phyloP scores from a whole-genome alignment of 2,113 vertebrate species.

The Crotalus horridus region DNA sequence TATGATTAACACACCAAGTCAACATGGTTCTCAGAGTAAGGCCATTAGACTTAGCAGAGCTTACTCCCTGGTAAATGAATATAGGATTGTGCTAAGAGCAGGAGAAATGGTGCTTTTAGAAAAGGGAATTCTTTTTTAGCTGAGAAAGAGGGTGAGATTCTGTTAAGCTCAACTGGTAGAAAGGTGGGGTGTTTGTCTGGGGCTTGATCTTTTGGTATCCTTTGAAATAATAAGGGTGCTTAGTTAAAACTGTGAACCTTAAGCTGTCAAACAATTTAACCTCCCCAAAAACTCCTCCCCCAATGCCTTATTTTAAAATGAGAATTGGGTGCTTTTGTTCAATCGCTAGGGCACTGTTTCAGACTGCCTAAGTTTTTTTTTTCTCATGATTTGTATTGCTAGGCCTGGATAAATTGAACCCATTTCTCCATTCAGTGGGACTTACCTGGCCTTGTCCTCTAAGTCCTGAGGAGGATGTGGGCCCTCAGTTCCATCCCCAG shows the following conservation, averaged over 20 bases:
- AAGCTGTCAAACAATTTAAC: too few species aligned
- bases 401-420: not conserved
- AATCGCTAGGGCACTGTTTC: not conserved
- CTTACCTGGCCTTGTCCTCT: not conserved
- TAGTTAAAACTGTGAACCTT: not conserved
- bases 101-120: not conserved
- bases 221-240: not conserved
- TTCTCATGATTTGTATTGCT: not conserved
- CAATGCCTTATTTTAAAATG: not conserved
- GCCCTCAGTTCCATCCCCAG: not conserved
- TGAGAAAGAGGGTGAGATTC: not conserved
- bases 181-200: not conserved
- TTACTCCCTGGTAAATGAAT: not conserved
- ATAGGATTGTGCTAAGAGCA: not conserved
- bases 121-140: not conserved
- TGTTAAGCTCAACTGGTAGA: not conserved
- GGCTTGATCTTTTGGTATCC: not conserved
- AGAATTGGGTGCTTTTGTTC: not conserved
- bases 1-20: not conserved
- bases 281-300: not conserved
- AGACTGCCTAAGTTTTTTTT: not conserved
- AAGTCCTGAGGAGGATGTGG: not conserved
- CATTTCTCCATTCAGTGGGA: not conserved
- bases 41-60: not conserved
- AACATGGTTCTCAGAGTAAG: not conserved